These are phyloP conservation scores for Drosophila quadrilineata DNA, from an alignment of 1,140 invertebrate genomes.

Conservation along the genomic window DNA sequence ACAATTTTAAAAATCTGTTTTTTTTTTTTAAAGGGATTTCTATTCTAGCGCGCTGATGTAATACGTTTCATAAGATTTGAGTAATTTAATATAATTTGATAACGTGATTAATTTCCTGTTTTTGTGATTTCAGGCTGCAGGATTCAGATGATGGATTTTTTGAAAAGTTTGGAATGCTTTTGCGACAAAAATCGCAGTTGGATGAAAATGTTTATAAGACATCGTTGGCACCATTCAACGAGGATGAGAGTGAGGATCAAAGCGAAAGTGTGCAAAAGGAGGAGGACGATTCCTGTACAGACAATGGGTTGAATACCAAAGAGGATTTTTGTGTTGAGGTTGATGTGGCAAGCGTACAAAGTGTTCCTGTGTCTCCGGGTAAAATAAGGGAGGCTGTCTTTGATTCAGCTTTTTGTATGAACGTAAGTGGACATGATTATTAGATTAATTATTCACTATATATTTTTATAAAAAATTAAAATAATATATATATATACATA, in stretches of 20 bases:
- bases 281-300: constrained; percentile 37
- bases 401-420: constrained; percentile 84
- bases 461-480: not conserved
- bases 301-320: constrained; percentile 31
- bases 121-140: constrained; percentile 84
- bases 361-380: constrained; percentile 41
- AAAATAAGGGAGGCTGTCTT: constrained; percentile 44
- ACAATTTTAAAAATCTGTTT: too few species aligned
- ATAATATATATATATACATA: too few species aligned
- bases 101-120: not conserved
- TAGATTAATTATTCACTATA: not conserved
- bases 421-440: constrained; percentile 84
- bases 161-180: constrained; percentile 88
- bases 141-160: constrained; percentile 90
- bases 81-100: not conserved
- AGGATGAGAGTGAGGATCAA: constrained; percentile 71
- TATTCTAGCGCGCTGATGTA: too few species aligned
- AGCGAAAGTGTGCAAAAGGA: constrained; percentile 10
- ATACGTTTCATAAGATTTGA: too few species aligned
- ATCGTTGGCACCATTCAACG: constrained; percentile 82
- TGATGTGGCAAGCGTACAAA: constrained; percentile 11
- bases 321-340: constrained; percentile 19
- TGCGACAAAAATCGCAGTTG: constrained; percentile 85
- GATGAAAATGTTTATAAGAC: constrained; percentile 82
- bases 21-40: too few species aligned